phyloP scores from a whole-genome alignment of 2,797 vertebrate species.

The Prionace glauca region DNA sequence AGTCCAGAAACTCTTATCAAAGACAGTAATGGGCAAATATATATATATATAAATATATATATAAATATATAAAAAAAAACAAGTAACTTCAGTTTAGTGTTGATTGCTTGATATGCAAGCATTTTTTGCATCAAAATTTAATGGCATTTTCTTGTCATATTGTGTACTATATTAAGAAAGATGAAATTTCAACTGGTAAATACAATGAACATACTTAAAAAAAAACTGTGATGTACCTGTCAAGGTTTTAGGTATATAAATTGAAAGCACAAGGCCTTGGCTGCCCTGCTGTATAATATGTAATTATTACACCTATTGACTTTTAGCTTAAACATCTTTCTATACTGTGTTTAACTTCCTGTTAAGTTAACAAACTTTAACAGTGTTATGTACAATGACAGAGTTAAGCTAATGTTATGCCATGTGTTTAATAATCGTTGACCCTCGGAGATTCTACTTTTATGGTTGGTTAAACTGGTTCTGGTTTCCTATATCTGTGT shows the following conservation, averaged over 20 bases:
- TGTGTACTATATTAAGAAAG: constrained; percentile 45
- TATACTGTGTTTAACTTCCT: constrained; percentile 75
- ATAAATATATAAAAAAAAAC: constrained; percentile 14
- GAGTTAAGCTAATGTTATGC: constrained; percentile 49
- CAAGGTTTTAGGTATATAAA: constrained; percentile 59
- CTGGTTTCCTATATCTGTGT: constrained; percentile 42
- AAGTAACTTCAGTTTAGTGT: constrained; percentile 45
- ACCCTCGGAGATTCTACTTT: constrained; percentile 61
- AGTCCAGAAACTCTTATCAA: constrained; percentile 38
- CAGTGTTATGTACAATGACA: constrained; percentile 47
- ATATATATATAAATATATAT: constrained; percentile 37
- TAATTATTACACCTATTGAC: constrained; percentile 83
- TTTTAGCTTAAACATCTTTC: constrained; percentile 87
- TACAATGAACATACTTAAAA: constrained; percentile 46
- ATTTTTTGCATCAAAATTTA: constrained; percentile 43
- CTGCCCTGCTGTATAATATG: constrained; percentile 82
- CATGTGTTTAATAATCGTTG: constrained; percentile 56
- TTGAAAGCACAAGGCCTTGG: constrained; percentile 82
- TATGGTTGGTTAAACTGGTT: constrained; percentile 46
- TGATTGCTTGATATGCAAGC: constrained; percentile 62
- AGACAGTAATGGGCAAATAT: constrained; percentile 38
- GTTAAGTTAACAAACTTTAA: constrained; percentile 48
- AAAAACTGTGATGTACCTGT: constrained; percentile 68
- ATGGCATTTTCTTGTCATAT: constrained; percentile 46
- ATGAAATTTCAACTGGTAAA: constrained; percentile 45